Conservation (phyloP, 1,140 invertebrate species). For the Drosophila orena region DNA sequence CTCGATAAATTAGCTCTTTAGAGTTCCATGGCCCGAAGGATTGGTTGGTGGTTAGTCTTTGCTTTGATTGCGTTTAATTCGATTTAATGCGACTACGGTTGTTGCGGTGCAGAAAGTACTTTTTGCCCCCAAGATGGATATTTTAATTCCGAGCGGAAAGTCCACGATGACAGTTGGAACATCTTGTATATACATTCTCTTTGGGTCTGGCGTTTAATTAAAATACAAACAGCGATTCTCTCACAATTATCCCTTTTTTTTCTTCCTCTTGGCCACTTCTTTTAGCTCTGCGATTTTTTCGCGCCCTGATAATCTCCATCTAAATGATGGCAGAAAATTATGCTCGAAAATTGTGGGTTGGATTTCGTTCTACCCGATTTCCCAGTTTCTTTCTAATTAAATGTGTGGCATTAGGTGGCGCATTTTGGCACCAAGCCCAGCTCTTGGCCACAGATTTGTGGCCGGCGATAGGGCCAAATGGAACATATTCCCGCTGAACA, state of each 20-base stretch:
- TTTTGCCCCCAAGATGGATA: constrained; percentile 2
- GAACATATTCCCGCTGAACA: constrained; percentile 34
- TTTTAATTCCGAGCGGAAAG: constrained; percentile 11
- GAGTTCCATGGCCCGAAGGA: constrained; percentile 24
- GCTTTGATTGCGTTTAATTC: constrained; percentile 62
- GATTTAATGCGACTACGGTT: constrained; percentile 29
- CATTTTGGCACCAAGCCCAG: constrained; percentile 48
- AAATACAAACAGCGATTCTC: constrained; percentile 59
- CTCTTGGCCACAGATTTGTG: constrained; percentile 50
- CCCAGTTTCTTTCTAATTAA: constrained; percentile 42
- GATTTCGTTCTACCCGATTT: constrained; percentile 25
- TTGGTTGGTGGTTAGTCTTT: constrained; percentile 14
- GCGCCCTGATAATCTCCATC: constrained; percentile 58
- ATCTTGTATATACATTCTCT: constrained; percentile 17
- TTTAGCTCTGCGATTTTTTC: constrained; percentile 7
- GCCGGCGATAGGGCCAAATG: constrained; percentile 44
- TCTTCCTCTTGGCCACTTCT: constrained; percentile 3
- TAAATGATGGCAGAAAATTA: constrained; percentile 66
- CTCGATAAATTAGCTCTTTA: constrained; percentile 71
- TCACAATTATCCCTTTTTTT: constrained; percentile 60
- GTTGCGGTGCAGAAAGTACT: constrained; percentile 3
- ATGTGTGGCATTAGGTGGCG: constrained; percentile 64
- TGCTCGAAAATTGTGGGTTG: constrained; percentile 23
- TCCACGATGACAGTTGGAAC: constrained; percentile 11
- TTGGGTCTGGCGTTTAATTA: constrained; percentile 53